Percentiles rank a stretch among this genome's conserved stretches.
Evolutionary conservation across 2,888 invertebrate genomes (phyloP).

Genomic region (Drosophila atripex): DNA sequence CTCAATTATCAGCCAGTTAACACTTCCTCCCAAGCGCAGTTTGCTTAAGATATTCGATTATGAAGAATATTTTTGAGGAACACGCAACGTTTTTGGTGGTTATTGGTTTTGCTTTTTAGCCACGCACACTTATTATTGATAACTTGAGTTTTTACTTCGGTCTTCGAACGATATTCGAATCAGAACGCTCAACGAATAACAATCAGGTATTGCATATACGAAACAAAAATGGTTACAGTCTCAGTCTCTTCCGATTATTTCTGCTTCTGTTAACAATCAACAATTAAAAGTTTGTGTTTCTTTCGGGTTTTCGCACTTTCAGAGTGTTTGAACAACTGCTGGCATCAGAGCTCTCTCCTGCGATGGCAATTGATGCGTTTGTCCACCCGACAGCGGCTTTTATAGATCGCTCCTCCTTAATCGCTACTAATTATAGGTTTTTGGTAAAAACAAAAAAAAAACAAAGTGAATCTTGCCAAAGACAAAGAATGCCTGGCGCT

Average conservation of each 20-base stretch:
- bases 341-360: constrained; percentile 37
- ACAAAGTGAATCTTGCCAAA: neutral
- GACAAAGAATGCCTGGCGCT: constrained; percentile 20
- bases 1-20: constrained; percentile 71
- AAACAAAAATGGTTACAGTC: constrained; percentile 31
- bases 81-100: constrained; percentile 46
- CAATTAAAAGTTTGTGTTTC: constrained; percentile 28
- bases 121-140: constrained; percentile 60
- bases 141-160: constrained; percentile 28
- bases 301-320: constrained; percentile 39
- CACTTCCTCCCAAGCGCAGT: constrained; percentile 54
- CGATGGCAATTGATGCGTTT: constrained; percentile 36
- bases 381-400: constrained; percentile 23
- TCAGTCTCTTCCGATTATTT: constrained; percentile 16
- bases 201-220: constrained; percentile 53
- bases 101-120: constrained; percentile 52
- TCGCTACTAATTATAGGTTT: constrained; percentile 36
- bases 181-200: constrained; percentile 63
- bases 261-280: constrained; percentile 32
- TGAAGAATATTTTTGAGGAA: constrained; percentile 40
- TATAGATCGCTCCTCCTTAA: constrained; percentile 22
- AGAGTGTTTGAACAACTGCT: constrained; percentile 42
- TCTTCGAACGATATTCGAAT: neutral
- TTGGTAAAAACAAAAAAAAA: neutral
- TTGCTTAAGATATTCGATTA: constrained; percentile 27